Evolutionary conservation across 2,888 invertebrate species (phyloP), one percentile per base, ranked within the genome.

Genomic region (Rhaphigaster nebulosa): DNA sequence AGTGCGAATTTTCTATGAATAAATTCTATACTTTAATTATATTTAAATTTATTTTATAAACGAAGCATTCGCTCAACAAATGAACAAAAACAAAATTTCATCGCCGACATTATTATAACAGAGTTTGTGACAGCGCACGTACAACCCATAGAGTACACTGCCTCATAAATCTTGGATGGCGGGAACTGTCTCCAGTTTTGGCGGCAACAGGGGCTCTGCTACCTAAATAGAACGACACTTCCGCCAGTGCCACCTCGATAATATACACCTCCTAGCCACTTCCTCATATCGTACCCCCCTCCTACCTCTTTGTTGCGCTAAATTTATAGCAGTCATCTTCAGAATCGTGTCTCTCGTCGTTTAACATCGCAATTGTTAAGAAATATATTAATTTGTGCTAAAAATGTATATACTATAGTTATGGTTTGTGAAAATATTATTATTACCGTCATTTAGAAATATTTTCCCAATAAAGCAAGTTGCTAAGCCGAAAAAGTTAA

Each of bases 171-270:
- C 84, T 26, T 15, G 4, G 45, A n/a, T 84, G 26, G 84, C 80
- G 80, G 80, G 80, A 41, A 80, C 45, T 84, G 84, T 26, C 45
- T 15, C 84, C 84, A 50, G 84, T 84, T 84, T 84, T 84, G 84
- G 84, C 84, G 84, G 84, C n/a, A 84, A 50, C 84, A 45, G 45
- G 2, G 84, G 45, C 84, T 50, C 84, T 45, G 84, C 84, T 84
- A 84, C 84, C 84, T 84, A 84, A 84, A 84, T 84, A 84, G 45
- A 84, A 84, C n/a, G 84, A n/a, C 84, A 84, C 45, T 84, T 84
- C 84, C 84, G 84, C 45, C 45, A 50, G 41, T 84, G 84, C 84
- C 84, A 84, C 84, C 45, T 84, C 84, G 84, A 84, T 84, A 84
- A 84, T 84, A 45, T 84, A 84, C 84, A 84, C 84, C 84, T 45